Evolutionary conservation across 2,888 invertebrate genomes (phyloP).

Genomic region (Malacosoma neustria): DNA sequence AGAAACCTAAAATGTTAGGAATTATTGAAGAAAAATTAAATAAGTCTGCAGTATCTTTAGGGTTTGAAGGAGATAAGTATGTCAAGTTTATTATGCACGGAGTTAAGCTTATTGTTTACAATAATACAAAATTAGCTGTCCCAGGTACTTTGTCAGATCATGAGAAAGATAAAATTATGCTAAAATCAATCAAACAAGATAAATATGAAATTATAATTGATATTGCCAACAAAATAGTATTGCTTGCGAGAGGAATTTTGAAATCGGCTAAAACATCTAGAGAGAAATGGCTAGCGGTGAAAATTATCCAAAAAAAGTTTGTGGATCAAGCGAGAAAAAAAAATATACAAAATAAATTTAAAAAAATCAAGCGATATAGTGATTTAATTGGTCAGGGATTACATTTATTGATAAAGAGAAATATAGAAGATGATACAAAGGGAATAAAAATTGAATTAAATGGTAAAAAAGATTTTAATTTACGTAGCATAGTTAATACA

Average conservation of each 20-base stretch:
- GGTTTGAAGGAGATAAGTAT: conserved; percentile 28
- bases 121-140: conserved; percentile 3
- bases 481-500: background rate
- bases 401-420: conserved; percentile 17
- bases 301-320: conserved; percentile 21
- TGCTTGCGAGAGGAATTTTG: conserved; percentile 20
- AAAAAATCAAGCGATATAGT: conserved; percentile 21
- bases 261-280: conserved; percentile 17
- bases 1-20: conserved; percentile 17
- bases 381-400: conserved; percentile 23
- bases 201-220: conserved; percentile 15
- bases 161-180: conserved; percentile 1
- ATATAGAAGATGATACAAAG: conserved; percentile 1
- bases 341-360: conserved; percentile 16
- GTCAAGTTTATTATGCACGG: conserved; percentile 40
- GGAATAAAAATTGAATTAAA: background rate
- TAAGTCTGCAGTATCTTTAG: conserved; percentile 23
- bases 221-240: conserved; percentile 27
- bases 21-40: conserved; percentile 29
- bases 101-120: conserved; percentile 24
- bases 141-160: background rate
- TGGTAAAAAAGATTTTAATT: background rate
- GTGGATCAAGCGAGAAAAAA: conserved; percentile 16
- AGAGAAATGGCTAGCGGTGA: conserved; percentile 21
- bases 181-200: conserved; percentile 5